These are phyloP conservation scores for Scalopus aquaticus DNA, from an alignment of 2,113 vertebrate genomes.

Conservation along the genomic window DNA sequence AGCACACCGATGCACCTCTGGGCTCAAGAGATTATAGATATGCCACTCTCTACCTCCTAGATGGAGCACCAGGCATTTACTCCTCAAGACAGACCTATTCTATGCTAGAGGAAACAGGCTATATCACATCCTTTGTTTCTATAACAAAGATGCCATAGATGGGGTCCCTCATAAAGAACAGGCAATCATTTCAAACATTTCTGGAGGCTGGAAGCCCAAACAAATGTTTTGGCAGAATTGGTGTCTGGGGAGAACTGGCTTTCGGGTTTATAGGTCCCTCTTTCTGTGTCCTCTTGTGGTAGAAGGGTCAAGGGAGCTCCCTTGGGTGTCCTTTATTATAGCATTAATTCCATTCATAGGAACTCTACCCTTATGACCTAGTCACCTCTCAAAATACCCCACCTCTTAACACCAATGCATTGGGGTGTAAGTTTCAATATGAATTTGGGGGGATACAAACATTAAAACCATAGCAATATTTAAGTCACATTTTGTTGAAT, in stretches of 20 bases:
- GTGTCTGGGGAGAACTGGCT: background rate
- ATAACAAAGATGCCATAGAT: too few species aligned
- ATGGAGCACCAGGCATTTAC: too few species aligned
- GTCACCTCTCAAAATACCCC: too few species aligned
- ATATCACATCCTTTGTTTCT: too few species aligned
- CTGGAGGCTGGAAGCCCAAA: too few species aligned
- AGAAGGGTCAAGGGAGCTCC: too few species aligned
- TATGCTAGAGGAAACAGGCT: too few species aligned
- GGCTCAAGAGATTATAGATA: too few species aligned
- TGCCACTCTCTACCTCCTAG: too few species aligned
- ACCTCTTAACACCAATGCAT: background rate
- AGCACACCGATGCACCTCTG: accelerated
- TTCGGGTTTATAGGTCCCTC: background rate
- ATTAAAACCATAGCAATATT: background rate
- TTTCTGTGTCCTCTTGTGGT: accelerated
- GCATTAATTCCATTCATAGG: background rate
- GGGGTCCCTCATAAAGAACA: too few species aligned
- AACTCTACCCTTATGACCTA: background rate
- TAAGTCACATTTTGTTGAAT: background rate
- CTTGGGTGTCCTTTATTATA: background rate
- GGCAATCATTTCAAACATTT: background rate
- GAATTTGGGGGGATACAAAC: background rate
- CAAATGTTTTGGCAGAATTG: too few species aligned
- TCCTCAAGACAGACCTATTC: too few species aligned
- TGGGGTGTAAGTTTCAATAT: background rate